Evolutionary conservation across 1,140 invertebrate genomes (phyloP).

Genomic region (Octopus sinensis): DNA sequence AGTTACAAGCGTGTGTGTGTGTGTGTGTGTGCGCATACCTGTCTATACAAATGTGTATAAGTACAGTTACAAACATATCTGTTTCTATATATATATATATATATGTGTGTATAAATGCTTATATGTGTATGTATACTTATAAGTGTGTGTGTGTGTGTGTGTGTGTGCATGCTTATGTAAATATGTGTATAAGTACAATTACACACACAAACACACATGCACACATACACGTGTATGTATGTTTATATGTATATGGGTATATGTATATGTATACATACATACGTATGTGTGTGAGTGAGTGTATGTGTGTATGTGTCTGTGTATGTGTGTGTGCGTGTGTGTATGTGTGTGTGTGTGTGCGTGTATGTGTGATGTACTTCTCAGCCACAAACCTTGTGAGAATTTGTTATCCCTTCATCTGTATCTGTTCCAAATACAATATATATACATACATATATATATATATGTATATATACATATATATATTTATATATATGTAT

Average conservation of each 20-base stretch:
- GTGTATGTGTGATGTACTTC: not conserved
- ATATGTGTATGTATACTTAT: not conserved
- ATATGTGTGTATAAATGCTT: conserved; percentile 9
- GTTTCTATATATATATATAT: not conserved
- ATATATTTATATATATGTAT: no score
- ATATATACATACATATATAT: no score
- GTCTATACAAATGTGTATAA: not conserved
- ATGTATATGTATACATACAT: not conserved
- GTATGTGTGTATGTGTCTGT: not conserved
- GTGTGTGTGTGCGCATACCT: conserved; percentile 12
- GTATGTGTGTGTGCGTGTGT: not conserved
- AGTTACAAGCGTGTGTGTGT: not conserved
- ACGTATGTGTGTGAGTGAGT: not conserved
- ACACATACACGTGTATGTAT: not conserved
- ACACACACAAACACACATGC: not conserved
- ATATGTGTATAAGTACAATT: not conserved
- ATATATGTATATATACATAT: no score
- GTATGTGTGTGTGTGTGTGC: conserved; percentile 1
- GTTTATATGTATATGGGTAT: not conserved
- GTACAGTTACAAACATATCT: not conserved
- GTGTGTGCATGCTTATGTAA: conserved; percentile 4
- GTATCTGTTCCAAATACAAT: no score
- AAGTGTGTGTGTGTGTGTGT: not conserved
- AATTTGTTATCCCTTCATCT: no score
- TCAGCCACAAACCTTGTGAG: not conserved